Conservation (phyloP, 2,888 invertebrate genomes). For the Dorcus hopei region DNA sequence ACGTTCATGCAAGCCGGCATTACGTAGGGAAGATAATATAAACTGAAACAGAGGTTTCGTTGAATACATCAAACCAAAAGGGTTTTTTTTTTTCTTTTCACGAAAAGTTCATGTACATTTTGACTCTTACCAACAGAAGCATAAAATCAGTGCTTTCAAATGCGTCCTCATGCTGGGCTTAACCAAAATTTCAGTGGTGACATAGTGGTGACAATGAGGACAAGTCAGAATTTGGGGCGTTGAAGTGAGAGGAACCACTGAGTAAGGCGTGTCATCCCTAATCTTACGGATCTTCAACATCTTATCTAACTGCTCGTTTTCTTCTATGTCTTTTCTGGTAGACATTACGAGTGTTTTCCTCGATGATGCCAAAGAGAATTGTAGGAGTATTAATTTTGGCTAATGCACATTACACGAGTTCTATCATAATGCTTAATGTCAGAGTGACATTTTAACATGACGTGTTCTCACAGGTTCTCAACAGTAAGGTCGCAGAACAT, state of each 20-base stretch:
- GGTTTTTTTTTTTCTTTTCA: too few relatives aligned
- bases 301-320: slow-evolving; percentile 11
- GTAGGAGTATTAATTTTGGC: too few relatives aligned
- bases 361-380: too few relatives aligned
- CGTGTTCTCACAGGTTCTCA: too few relatives aligned
- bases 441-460: too few relatives aligned
- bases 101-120: neutral
- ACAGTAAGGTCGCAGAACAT: too few relatives aligned
- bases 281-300: slow-evolving; percentile 16
- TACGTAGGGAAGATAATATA: slow-evolving; percentile 30
- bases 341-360: neutral
- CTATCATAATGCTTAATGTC: too few relatives aligned
- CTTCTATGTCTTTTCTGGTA: neutral
- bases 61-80: neutral
- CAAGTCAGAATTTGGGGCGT: slow-evolving; percentile 45
- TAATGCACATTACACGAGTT: too few relatives aligned
- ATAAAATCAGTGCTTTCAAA: slow-evolving; percentile 50
- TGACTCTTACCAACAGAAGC: slow-evolving; percentile 41
- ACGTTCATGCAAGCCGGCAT: slow-evolving; percentile 29
- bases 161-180: slow-evolving; percentile 52
- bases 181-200: slow-evolving; percentile 46
- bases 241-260: slow-evolving; percentile 39
- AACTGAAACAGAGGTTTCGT: slow-evolving; percentile 18
- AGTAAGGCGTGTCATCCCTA: slow-evolving; percentile 22
- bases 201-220: slow-evolving; percentile 49